Base-by-base conservation (phyloP, 1,140 invertebrate genomes). In the Apolygus lucorum region DNA sequence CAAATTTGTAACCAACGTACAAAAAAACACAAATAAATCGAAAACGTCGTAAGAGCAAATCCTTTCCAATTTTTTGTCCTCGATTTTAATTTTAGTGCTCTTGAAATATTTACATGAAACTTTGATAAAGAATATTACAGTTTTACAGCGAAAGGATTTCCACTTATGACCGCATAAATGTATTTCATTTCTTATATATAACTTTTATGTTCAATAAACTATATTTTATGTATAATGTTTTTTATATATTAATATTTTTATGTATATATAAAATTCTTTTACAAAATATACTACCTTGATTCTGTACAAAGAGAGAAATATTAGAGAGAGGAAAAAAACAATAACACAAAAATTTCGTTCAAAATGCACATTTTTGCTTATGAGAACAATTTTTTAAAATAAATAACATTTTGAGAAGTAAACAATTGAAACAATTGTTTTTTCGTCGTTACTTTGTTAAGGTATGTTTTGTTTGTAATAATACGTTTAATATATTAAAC, bases 271-370 rank as follows among this genome's bases (percentile, higher is more conserved):
- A 59, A 59, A 59, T 59, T 59, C 54, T 59, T 59, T 59, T 59
- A 59, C 54, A 59, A 59, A 59, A 59, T 59, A 59, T 59, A 59
- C 54, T 59, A 59, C 54, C 11, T 59, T 59, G 11, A 59, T 42
- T 59, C 22, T 59, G 54, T 59, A 59, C 54, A 59, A 4, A 59
- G 22, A 22, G 22, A 22, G 11, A 59, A 17, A 59, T 17, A 59
- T 11, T 13, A 59, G 54, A 59, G 54, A 22, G 22, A 24, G 4
- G 54, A 59, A 4, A 59, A 59, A 59, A 59, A 59, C n/a, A n/a
- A n/a, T n/a, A n/a, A n/a, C n/a, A n/a, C n/a, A n/a, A n/a, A n/a
- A n/a, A n/a, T n/a, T n/a, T n/a, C n/a, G n/a, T n/a, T n/a, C n/a
- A n/a, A n/a, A n/a, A n/a, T n/a, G n/a, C n/a, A n/a, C n/a, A n/a